phyloP scores from a whole-genome alignment of 2,888 invertebrate species.

The Magallana nippona region DNA sequence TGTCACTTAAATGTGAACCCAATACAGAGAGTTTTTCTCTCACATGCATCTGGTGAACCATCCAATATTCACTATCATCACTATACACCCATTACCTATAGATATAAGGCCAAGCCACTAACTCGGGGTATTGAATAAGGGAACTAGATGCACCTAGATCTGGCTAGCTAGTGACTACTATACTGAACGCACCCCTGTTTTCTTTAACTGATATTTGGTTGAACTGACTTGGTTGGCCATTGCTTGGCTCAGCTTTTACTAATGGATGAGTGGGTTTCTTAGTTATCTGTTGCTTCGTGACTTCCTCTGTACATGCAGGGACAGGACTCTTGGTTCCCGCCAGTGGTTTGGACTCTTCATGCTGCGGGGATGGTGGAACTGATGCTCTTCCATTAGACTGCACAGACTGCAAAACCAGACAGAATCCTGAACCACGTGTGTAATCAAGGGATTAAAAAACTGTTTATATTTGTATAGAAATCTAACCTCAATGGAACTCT shows the following conservation, averaged over 20 bases:
- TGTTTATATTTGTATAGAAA: no score
- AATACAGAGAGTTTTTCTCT: not conserved
- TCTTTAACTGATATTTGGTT: conserved; percentile 20
- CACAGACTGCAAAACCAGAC: not conserved
- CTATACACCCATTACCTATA: not conserved
- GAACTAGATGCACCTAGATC: no score
- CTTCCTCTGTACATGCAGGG: conserved; percentile 50
- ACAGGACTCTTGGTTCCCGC: conserved; percentile 39
- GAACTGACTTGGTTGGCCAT: conserved; percentile 24
- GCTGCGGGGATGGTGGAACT: not conserved
- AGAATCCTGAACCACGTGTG: not conserved
- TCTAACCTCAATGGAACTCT: no score
- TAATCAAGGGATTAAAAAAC: not conserved
- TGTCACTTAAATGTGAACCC: not conserved
- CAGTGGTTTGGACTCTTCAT: conserved; percentile 13
- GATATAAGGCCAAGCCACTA: not conserved
- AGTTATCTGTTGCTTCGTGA: not conserved
- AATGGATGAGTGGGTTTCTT: conserved; percentile 27
- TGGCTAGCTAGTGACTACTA: not conserved
- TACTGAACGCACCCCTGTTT: not conserved
- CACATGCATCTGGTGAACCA: not conserved
- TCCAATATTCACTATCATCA: not conserved
- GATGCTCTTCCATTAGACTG: conserved; percentile 8
- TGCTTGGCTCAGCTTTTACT: conserved; percentile 28
- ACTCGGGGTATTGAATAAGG: not conserved